Percentiles rank a stretch among this genome's conserved stretches.
Evolutionary conservation across 2,888 invertebrate species (phyloP).

Genomic region (Atethmia centrago): DNA sequence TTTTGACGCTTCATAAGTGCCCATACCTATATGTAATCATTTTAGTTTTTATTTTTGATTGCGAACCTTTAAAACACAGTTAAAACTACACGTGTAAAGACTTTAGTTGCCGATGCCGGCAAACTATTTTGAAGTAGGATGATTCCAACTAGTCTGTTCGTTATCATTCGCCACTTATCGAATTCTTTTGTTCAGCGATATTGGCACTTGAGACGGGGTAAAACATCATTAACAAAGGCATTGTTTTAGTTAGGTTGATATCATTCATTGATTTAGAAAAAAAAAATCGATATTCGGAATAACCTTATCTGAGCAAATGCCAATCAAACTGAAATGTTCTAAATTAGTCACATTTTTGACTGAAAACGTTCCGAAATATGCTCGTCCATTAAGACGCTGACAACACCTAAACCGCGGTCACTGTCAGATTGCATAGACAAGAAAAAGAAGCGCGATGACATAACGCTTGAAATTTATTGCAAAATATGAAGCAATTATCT

Average conservation of each 20-base stretch:
- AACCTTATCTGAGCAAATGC: no score
- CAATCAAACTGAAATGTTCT: background rate
- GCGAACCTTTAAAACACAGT: background rate
- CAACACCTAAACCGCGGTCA: no score
- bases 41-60: background rate
- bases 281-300: no score
- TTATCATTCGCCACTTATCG: conserved; percentile 15
- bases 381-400: background rate
- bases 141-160: background rate
- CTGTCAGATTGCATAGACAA: no score
- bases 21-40: no score
- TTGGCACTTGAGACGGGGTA: conserved; percentile 35
- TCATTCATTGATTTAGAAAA: background rate
- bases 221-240: conserved; percentile 26
- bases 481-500: no score
- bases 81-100: background rate
- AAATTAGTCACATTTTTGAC: background rate
- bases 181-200: conserved; percentile 28
- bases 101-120: background rate
- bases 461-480: no score
- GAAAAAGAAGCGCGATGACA: no score
- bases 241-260: background rate
- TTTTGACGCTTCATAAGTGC: no score
- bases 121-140: background rate
- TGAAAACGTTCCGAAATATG: background rate